phyloP scores from a whole-genome alignment of 2,113 vertebrate species.

The Azemiops feae region DNA sequence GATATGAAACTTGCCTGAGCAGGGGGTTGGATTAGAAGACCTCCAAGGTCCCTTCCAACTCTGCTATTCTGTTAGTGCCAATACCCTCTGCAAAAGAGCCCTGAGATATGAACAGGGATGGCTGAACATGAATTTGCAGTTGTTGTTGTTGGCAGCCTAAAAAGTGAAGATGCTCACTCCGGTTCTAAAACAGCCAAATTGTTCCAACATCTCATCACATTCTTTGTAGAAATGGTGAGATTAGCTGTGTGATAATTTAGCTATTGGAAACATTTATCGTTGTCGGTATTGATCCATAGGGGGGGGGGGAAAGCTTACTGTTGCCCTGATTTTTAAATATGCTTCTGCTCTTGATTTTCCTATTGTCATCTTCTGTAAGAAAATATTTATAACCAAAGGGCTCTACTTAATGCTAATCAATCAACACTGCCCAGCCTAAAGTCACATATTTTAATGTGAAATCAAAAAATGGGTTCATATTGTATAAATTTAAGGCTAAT shows the following conservation, averaged over 20 bases:
- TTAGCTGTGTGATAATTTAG: neutral
- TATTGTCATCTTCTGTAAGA: neutral
- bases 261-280: neutral
- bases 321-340: neutral
- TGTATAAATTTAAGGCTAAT: neutral
- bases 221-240: neutral
- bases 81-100: neutral
- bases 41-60: neutral
- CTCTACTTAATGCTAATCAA: neutral
- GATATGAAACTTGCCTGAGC: neutral
- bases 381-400: neutral
- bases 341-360: neutral
- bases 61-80: neutral
- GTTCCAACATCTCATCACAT: neutral
- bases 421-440: neutral
- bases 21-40: neutral
- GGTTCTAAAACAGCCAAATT: neutral
- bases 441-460: neutral
- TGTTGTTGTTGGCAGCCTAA: neutral
- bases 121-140: neutral
- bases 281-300: neutral
- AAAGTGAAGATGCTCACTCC: neutral
- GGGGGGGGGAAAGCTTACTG: fast-evolving
- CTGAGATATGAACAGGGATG: neutral
- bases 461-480: neutral